phyloP scores from a whole-genome alignment of 2,797 vertebrate genomes.

The Muraenolepis orangiensis region DNA sequence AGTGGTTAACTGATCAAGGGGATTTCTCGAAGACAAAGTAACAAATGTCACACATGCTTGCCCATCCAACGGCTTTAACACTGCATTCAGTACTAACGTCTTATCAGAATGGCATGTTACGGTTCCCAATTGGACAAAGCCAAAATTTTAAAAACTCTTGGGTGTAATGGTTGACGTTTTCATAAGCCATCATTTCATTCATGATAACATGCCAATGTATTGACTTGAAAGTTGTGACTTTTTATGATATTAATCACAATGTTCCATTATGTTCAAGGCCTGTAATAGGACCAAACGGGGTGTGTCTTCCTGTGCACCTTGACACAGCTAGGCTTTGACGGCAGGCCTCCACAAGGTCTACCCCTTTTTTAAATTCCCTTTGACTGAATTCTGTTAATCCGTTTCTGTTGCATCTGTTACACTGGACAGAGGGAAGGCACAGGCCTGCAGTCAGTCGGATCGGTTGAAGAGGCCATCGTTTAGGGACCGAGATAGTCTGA shows the following conservation, averaged over 20 bases:
- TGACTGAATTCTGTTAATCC: slow-evolving; percentile 99
- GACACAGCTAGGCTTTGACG: slow-evolving; percentile 99
- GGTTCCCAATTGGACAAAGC: slow-evolving; percentile 83
- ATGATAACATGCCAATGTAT: slow-evolving; percentile 59
- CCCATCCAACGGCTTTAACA: slow-evolving; percentile 91
- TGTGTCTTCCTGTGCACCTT: slow-evolving; percentile 99
- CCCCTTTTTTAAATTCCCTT: slow-evolving; percentile 99
- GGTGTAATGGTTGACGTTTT: slow-evolving; percentile 81
- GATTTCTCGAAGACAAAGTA: slow-evolving; percentile 77
- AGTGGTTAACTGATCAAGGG: slow-evolving; percentile 6
- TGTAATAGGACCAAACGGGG: slow-evolving; percentile 99
- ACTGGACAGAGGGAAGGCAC: slow-evolving; percentile 87
- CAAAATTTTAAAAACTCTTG: slow-evolving; percentile 81
- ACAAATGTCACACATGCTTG: slow-evolving; percentile 73
- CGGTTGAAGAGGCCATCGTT: slow-evolving; percentile 57
- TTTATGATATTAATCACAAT: slow-evolving; percentile 99
- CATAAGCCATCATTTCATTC: slow-evolving; percentile 26
- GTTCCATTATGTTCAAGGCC: slow-evolving; percentile 99
- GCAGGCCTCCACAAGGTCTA: slow-evolving; percentile 99
- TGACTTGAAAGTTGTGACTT: slow-evolving; percentile 95
- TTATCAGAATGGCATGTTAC: slow-evolving; percentile 86
- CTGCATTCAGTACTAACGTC: slow-evolving; percentile 96
- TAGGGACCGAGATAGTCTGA: slow-evolving; percentile 33
- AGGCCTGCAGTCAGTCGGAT: slow-evolving; percentile 77
- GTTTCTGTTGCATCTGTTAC: slow-evolving; percentile 98